Evolutionary conservation across 2,113 vertebrate species (phyloP), one percentile per base, ranked within the genome.

Genomic region (Lepisosteus osseus): DNA sequence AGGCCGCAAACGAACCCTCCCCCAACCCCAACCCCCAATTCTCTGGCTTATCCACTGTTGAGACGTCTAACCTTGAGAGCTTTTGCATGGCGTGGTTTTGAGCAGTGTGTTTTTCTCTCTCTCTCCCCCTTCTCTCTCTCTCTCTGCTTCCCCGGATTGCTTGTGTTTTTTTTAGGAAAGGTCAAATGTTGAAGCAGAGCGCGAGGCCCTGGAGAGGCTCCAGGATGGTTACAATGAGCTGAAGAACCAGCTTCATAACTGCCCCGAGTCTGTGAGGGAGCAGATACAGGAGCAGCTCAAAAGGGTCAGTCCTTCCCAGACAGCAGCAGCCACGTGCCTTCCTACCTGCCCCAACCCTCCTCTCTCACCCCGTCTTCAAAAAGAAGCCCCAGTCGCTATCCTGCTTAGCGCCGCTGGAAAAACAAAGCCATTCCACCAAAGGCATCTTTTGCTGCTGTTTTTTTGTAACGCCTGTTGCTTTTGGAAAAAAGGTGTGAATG

Each of bases 181-280:
- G 87, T 94, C 93, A 90, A 95, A 95, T 86, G 88, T 99, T 89
- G 96, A 95, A 86, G 91, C 90, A 9, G 95, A 95, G 90, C 94
- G 94, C 81, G 92, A 90, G 87, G 92, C 93, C 86, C 93, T 99
- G 89, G 94, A 95, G 89, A 92, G 92, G 85, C 95, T 95, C 83
- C 96, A 85, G 89, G 94, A 86, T 69, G 88, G 92, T 84, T 94
- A 93, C 91, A 89, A 90, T 87, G 95, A 97, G 90, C 90, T 95
- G 92, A 94, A 92, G 95, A 95, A 87, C 88, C 96, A 97, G 91
- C 95, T 99, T 78, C 93, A 94, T 93, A 96, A 96, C 91, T 98
- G 97, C 92, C 96, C 97, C 41, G 96, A 99, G 90, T 96, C 97
- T 65, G 86, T 97, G 90, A 91, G 89, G 87, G 95, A 97, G 88